Evolutionary conservation across 1,140 invertebrate species (phyloP).

Genomic region (Drosophila tropicalis): DNA sequence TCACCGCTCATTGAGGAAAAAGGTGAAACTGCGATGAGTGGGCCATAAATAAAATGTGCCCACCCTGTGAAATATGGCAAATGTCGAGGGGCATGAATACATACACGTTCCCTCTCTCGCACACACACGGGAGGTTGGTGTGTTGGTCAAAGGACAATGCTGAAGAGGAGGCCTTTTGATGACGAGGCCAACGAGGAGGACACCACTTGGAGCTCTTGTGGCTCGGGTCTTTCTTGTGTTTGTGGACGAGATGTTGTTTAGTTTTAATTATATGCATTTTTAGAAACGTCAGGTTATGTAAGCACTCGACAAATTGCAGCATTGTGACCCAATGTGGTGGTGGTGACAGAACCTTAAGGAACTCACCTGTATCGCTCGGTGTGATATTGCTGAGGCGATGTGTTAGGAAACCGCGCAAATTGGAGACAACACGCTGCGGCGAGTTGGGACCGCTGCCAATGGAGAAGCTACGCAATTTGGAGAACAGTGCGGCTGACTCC

Average conservation of each 20-base stretch:
- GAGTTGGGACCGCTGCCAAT: constrained; percentile 84
- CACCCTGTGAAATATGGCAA: constrained; percentile 56
- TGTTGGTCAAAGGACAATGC: constrained; percentile 59
- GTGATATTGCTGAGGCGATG: constrained; percentile 84
- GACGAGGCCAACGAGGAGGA: constrained; percentile 30
- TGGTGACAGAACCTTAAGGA: neutral
- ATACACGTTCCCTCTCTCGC: neutral
- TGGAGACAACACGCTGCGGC: constrained; percentile 85
- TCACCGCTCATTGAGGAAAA: constrained; percentile 45
- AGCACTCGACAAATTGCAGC: constrained; percentile 35
- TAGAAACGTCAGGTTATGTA: constrained; percentile 58
- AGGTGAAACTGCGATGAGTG: constrained; percentile 39
- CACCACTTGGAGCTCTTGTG: constrained; percentile 57
- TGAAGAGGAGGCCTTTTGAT: constrained; percentile 35
- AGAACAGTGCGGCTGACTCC: constrained; percentile 83
- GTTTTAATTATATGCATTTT: constrained; percentile 71
- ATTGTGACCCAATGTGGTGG: too few species aligned
- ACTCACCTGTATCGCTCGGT: constrained; percentile 85
- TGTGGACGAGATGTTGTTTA: constrained; percentile 69
- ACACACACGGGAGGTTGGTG: constrained; percentile 1
- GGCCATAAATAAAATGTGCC: constrained; percentile 60
- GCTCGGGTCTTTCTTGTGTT: constrained; percentile 36
- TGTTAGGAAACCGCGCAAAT: constrained; percentile 85
- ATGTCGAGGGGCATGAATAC: constrained; percentile 22
- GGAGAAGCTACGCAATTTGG: constrained; percentile 83